A percentile compares a stretch with the other conserved stretches of the same genome.
Evolutionary conservation across 1,140 invertebrate species (phyloP).

Genomic region (Conopomorpha cramerella): DNA sequence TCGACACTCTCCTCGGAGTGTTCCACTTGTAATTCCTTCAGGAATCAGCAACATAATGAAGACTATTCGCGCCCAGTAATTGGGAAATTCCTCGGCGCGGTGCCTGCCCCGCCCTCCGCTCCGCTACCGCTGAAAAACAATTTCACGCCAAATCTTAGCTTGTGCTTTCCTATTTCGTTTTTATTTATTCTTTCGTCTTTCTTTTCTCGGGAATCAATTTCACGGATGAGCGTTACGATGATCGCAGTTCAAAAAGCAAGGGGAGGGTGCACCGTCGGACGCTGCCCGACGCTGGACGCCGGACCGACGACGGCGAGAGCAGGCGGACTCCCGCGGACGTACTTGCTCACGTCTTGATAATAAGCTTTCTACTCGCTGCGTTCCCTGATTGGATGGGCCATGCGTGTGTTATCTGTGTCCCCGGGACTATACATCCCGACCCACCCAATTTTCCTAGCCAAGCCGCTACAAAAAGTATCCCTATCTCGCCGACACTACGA

Average conservation of each 20-base stretch:
- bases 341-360: too few species aligned
- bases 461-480: too few species aligned
- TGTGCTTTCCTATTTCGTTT: conserved; percentile 61
- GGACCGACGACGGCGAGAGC: too few species aligned
- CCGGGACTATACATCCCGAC: conserved; percentile 20
- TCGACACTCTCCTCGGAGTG: too few species aligned
- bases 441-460: conserved; percentile 32
- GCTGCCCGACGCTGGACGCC: too few species aligned
- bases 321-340: too few species aligned
- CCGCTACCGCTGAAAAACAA: conserved; percentile 53
- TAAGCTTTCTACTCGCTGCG: conserved; percentile 38
- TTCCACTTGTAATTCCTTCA: too few species aligned
- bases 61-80: conserved; percentile 55
- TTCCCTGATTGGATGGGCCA: conserved; percentile 39
- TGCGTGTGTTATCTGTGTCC: conserved; percentile 38
- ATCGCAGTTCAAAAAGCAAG: conserved; percentile 54
- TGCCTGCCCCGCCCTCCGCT: conserved; percentile 23
- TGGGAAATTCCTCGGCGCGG: conserved; percentile 48
- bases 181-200: conserved; percentile 61
- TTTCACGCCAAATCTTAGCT: conserved; percentile 61
- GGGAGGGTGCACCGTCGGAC: too few species aligned
- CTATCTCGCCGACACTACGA: too few species aligned
- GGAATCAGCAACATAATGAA: conserved; percentile 39
- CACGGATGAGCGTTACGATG: conserved; percentile 58
- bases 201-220: conserved; percentile 59